Evolutionary conservation across 2,797 vertebrate genomes (phyloP).

Genomic region (Acrocephalus scirpaceus): DNA sequence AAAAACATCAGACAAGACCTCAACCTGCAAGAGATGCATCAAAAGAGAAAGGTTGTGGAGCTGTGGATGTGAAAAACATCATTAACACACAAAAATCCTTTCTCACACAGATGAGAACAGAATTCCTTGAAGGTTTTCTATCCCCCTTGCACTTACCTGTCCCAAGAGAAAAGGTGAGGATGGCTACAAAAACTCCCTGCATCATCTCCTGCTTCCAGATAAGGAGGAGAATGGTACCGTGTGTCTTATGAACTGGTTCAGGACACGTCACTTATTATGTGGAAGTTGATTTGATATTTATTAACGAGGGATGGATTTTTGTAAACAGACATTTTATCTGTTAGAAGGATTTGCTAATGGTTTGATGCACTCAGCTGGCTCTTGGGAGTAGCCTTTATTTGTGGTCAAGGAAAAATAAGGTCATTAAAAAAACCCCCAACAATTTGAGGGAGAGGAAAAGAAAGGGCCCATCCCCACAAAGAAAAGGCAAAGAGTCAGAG

Average conservation of each 20-base stretch:
- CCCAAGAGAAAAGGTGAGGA: constrained; percentile 48
- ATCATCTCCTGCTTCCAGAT: constrained; percentile 17
- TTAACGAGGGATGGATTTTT: constrained; percentile 4
- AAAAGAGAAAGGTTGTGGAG: neutral
- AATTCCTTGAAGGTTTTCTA: neutral
- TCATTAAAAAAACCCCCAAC: neutral
- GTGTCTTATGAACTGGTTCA: neutral
- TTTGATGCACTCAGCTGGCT: constrained; percentile 50
- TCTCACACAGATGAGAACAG: neutral
- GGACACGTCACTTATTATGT: neutral
- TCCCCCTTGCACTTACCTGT: constrained; percentile 10
- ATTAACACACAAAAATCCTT: neutral
- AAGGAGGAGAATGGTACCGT: neutral
- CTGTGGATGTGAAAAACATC: neutral
- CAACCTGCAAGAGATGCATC: neutral
- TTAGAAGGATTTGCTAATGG: constrained; percentile 45
- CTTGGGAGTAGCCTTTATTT: constrained; percentile 23
- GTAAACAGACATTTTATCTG: neutral
- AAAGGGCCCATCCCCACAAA: neutral
- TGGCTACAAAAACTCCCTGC: constrained; percentile 2
- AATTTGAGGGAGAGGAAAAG: neutral
- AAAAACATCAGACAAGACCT: neutral
- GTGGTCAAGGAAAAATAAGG: constrained; percentile 1
- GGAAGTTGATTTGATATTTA: constrained; percentile 6
- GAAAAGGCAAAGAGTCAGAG: neutral